Evolutionary conservation across 2,888 invertebrate species (phyloP).

Genomic region (Cynaeus angustus): DNA sequence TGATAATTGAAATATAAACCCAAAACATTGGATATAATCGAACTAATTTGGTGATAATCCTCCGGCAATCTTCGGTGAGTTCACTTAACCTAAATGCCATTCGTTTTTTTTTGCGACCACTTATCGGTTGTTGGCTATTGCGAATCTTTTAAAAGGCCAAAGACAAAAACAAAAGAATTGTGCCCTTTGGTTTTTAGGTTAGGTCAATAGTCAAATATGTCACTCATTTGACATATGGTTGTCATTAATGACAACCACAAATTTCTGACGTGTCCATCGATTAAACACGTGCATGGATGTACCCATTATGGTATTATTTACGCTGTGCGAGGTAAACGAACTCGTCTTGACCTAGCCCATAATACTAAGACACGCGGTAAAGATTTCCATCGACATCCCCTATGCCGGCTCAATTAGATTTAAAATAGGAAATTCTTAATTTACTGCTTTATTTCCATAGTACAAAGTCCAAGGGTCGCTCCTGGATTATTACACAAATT

Average conservation of each 20-base stretch:
- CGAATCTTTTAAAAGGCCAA: background rate
- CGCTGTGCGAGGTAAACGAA: conserved; percentile 44
- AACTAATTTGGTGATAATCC: conserved; percentile 29
- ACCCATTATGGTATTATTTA: conserved; percentile 33
- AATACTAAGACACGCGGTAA: background rate
- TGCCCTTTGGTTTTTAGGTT: conserved; percentile 24
- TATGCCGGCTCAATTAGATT: conserved; percentile 26
- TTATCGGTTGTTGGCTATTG: background rate
- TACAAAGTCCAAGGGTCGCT: conserved; percentile 59
- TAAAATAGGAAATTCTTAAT: conserved; percentile 59
- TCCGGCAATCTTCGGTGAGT: conserved; percentile 46
- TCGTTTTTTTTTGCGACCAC: conserved; percentile 10
- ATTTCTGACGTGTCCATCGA: conserved; percentile 38
- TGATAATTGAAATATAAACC: conserved; percentile 40
- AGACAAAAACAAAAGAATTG: background rate
- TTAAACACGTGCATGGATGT: conserved; percentile 11
- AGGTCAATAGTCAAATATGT: conserved; percentile 20
- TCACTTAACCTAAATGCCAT: conserved; percentile 22
- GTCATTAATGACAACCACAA: conserved; percentile 9
- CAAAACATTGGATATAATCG: conserved; percentile 26
- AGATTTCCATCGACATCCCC: conserved; percentile 42
- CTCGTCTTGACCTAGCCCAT: conserved; percentile 46
- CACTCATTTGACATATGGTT: conserved; percentile 18
- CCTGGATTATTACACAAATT: conserved; percentile 52
- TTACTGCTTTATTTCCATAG: conserved; percentile 53